phyloP scores from a whole-genome alignment of 2,888 invertebrate genomes.

The Clanis bilineata region DNA sequence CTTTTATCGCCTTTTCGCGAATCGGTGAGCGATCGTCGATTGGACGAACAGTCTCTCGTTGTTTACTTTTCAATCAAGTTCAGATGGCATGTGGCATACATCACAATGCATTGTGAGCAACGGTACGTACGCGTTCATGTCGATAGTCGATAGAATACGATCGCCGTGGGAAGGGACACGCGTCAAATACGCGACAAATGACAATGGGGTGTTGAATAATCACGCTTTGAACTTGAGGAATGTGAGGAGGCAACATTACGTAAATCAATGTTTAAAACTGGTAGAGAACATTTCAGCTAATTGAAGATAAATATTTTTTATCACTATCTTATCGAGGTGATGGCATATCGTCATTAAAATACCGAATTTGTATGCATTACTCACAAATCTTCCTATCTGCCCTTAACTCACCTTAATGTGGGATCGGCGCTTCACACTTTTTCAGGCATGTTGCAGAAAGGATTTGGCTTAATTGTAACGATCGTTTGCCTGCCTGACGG shows the following conservation, averaged over 20 bases:
- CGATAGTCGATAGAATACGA: slow-evolving; percentile 36
- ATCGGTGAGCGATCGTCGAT: slow-evolving; percentile 39
- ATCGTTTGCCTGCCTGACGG: no score
- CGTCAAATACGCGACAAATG: slow-evolving; percentile 57
- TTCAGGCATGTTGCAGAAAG: no score
- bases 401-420: no score
- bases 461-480: no score
- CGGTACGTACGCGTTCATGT: slow-evolving; percentile 33
- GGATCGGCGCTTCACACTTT: no score
- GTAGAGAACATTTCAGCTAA: no score
- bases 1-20: slow-evolving; percentile 52
- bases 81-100: slow-evolving; percentile 21
- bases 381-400: no score
- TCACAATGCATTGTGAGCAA: slow-evolving; percentile 30
- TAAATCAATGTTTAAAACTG: neutral
- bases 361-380: neutral
- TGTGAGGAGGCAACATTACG: slow-evolving; percentile 22
- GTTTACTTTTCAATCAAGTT: slow-evolving; percentile 19
- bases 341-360: neutral
- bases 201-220: slow-evolving; percentile 60
- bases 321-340: neutral
- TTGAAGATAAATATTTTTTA: no score
- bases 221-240: slow-evolving; percentile 37
- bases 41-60: slow-evolving; percentile 26
- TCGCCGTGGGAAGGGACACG: slow-evolving; percentile 61